These are phyloP conservation scores for Callyntrura guangdongensis DNA, from an alignment of 2,888 invertebrate genomes.

Conservation along the genomic window DNA sequence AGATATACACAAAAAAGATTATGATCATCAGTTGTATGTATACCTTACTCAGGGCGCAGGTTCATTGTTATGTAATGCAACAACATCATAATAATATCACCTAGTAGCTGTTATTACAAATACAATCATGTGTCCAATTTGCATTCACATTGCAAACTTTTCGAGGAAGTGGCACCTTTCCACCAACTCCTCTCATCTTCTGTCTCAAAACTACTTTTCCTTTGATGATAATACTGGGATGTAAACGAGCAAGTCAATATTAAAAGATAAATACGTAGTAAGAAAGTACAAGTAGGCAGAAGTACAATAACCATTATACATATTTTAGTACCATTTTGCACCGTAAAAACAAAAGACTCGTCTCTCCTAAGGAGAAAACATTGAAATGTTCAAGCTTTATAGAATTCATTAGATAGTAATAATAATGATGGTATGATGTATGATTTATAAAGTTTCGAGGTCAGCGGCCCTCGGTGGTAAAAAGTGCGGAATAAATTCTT, in stretches of 20 bases:
- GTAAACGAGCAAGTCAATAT: not conserved
- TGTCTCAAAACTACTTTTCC: not conserved
- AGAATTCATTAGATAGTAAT: too few species aligned
- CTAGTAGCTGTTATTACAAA: not conserved
- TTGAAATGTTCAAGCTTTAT: too few species aligned
- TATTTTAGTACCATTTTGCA: not conserved
- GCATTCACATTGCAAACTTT: constrained; percentile 3
- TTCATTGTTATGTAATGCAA: too few species aligned
- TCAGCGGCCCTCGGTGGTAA: too few species aligned
- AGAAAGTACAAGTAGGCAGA: not conserved
- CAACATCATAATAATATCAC: too few species aligned
- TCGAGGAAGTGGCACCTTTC: constrained; percentile 43
- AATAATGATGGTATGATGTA: not conserved
- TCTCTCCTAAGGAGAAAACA: too few species aligned
- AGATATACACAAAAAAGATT: too few species aligned
- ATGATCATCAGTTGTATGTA: too few species aligned
- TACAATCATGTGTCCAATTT: not conserved
- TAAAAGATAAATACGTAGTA: not conserved
- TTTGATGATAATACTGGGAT: not conserved
- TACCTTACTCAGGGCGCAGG: too few species aligned
- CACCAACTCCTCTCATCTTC: too few species aligned
- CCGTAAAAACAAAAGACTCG: too few species aligned
- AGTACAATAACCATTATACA: constrained; percentile 12
- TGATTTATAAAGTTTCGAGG: not conserved
- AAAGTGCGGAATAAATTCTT: too few species aligned